These are phyloP conservation scores for Drosophila formosana DNA, from an alignment of 2,888 invertebrate species.

Conservation along the genomic window DNA sequence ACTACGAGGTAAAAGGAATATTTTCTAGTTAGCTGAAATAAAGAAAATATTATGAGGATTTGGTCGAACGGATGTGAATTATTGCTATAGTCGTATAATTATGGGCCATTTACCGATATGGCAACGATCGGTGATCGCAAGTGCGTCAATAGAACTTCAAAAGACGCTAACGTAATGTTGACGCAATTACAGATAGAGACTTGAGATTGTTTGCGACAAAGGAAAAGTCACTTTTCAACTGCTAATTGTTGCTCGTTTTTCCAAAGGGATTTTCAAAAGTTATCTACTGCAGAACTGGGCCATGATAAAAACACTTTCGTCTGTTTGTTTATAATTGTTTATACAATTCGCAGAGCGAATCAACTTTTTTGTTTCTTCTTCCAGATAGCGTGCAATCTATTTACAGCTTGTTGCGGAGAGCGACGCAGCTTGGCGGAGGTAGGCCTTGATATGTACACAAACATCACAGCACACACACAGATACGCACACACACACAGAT, in stretches of 20 bases:
- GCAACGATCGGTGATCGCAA: slow-evolving; percentile 9
- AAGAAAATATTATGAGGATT: slow-evolving; percentile 12
- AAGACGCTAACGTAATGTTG: slow-evolving; percentile 19
- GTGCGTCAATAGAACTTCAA: slow-evolving; percentile 43
- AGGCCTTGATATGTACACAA: slow-evolving; percentile 70
- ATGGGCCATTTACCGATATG: slow-evolving; percentile 22
- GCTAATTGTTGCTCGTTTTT: slow-evolving; percentile 39
- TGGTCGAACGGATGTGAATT: slow-evolving; percentile 44
- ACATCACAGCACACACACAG: slow-evolving; percentile 41
- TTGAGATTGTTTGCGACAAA: slow-evolving; percentile 50
- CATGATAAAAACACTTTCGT: slow-evolving; percentile 70
- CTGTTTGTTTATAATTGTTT: slow-evolving; percentile 78
- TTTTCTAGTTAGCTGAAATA: not conserved
- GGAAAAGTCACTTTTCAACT: slow-evolving; percentile 41
- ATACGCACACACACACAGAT: not conserved
- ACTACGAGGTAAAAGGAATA: too few species aligned
- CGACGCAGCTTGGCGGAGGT: slow-evolving; percentile 2
- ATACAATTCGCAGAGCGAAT: slow-evolving; percentile 68
- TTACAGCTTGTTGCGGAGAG: slow-evolving; percentile 24
- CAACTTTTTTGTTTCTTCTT: slow-evolving; percentile 29
- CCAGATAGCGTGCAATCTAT: slow-evolving; percentile 68
- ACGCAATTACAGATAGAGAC: slow-evolving; percentile 7
- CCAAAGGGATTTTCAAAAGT: slow-evolving; percentile 51
- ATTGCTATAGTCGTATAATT: slow-evolving; percentile 16
- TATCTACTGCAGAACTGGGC: slow-evolving; percentile 70